Evolutionary conservation across 2,797 vertebrate species (phyloP), one percentile per base, ranked within the genome.

Genomic region (Sciurus vulgaris): DNA sequence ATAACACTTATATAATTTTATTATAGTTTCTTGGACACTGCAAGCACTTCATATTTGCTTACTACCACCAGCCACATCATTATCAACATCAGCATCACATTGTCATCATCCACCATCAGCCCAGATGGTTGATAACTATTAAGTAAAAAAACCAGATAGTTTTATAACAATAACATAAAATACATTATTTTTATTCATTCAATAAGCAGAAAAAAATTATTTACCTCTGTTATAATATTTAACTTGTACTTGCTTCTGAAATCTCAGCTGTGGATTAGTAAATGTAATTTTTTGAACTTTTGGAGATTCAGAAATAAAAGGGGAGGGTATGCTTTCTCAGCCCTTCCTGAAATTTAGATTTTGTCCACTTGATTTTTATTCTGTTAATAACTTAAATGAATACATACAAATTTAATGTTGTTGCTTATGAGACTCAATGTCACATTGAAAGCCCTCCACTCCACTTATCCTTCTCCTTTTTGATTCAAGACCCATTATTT

Each of bases 241-340:
- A 86, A 91, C 44, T 94, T 84, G 73, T 13, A 35, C 96, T 88
- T 65, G 72, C n/a, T 41, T 81, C 79, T 63, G 44, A 86, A 96
- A 89, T 89, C 91, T 86, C 72, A 93, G 28, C 15, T 89, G 65
- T 59, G 4, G 33, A 70, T 95, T 72, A 77, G 20, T 72, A 82
- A 95, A 88, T 65, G 7, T 88, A 65, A 67, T 73, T 70, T 93
- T 79, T 85, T 8, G 0, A 81, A 56, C 24, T 97, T 49, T 77
- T 61, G 38, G 54, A 87, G 76, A 82, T 77, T 88, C 38, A 73
- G 63, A 94, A 76, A 84, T 76, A 79, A 89, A 79, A 92, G 18
- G 69, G 9, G 67, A 87, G 35, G 65, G 33, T 33, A 14, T 72
- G 3, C 61, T 90, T 93, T 82, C 28, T 89, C 35, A 84, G 82